Percentiles rank a stretch among this genome's conserved stretches.
Evolutionary conservation across 2,888 invertebrate species (phyloP).

Genomic region (Diaphora mendica): DNA sequence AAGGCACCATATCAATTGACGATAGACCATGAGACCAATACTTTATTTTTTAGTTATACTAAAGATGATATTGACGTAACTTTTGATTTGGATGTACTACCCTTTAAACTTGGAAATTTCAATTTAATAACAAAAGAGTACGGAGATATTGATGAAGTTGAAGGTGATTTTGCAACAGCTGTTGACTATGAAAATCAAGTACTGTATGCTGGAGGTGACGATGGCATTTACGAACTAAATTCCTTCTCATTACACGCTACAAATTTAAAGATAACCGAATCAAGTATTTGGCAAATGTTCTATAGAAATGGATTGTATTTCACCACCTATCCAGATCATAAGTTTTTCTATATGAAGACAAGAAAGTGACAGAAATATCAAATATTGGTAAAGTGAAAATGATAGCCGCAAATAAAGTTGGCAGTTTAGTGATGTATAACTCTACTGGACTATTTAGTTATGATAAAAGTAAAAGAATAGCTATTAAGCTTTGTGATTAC

Average conservation of each 20-base stretch:
- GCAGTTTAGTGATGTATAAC: constrained; percentile 3
- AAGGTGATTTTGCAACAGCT: constrained; percentile 9
- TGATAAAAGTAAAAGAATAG: neutral
- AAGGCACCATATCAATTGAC: neutral
- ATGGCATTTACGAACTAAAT: neutral
- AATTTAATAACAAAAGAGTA: neutral
- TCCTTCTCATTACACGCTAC: neutral
- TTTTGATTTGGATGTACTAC: neutral
- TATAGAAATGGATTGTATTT: neutral
- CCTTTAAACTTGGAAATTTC: neutral
- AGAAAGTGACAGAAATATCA: neutral
- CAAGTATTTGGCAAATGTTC: constrained; percentile 3
- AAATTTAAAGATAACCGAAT: neutral
- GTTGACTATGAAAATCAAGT: neutral
- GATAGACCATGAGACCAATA: neutral
- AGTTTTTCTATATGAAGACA: constrained; percentile 1
- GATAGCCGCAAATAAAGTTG: neutral
- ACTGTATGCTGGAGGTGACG: neutral
- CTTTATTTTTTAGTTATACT: constrained; percentile 5
- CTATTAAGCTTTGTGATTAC: neutral
- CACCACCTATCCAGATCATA: neutral
- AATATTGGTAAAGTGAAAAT: neutral
- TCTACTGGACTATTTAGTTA: constrained; percentile 3
- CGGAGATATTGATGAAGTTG: neutral
- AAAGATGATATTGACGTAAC: neutral